These are phyloP conservation scores for Cataglyphis rosenhaueri DNA, from an alignment of 2,888 invertebrate genomes.

Conservation along the genomic window DNA sequence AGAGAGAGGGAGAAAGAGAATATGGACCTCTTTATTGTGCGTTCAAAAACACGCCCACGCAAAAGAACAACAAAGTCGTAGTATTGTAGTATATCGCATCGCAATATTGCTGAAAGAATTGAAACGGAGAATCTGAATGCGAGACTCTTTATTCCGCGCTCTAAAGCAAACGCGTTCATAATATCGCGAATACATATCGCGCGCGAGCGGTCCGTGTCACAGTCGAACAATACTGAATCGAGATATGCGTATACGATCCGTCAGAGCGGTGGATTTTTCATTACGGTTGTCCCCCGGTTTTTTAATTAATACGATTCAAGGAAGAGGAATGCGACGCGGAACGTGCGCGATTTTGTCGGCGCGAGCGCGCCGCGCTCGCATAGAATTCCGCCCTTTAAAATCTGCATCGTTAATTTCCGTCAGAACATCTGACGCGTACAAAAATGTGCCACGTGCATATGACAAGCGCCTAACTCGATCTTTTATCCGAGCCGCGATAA, in stretches of 20 bases:
- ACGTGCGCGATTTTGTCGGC: slow-evolving; percentile 21
- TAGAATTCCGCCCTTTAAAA: slow-evolving; percentile 51
- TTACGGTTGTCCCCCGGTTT: slow-evolving; percentile 35
- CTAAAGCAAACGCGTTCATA: slow-evolving; percentile 48
- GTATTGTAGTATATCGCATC: slow-evolving; percentile 38
- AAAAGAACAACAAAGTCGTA: slow-evolving; percentile 28
- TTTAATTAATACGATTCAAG: slow-evolving; percentile 53
- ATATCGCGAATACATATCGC: slow-evolving; percentile 32
- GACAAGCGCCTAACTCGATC: slow-evolving; percentile 55
- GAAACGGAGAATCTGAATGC: slow-evolving; percentile 21
- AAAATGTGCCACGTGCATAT: slow-evolving; percentile 54
- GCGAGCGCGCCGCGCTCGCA: slow-evolving; percentile 32
- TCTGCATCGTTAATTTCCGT: slow-evolving; percentile 57
- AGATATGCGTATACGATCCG: slow-evolving; percentile 31
- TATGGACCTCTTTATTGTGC: slow-evolving; percentile 28
- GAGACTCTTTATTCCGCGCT: slow-evolving; percentile 35
- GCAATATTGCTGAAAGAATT: slow-evolving; percentile 44
- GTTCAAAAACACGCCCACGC: slow-evolving; percentile 30
- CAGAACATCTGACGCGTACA: slow-evolving; percentile 51
- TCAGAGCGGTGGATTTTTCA: slow-evolving; percentile 43
- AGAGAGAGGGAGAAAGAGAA: neutral
- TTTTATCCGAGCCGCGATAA: slow-evolving; percentile 35
- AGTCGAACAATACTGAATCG: slow-evolving; percentile 44
- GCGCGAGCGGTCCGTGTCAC: slow-evolving; percentile 28
- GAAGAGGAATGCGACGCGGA: slow-evolving; percentile 35